These are phyloP conservation scores for Perithous albicinctus DNA, from an alignment of 2,888 invertebrate species.

Conservation along the genomic window DNA sequence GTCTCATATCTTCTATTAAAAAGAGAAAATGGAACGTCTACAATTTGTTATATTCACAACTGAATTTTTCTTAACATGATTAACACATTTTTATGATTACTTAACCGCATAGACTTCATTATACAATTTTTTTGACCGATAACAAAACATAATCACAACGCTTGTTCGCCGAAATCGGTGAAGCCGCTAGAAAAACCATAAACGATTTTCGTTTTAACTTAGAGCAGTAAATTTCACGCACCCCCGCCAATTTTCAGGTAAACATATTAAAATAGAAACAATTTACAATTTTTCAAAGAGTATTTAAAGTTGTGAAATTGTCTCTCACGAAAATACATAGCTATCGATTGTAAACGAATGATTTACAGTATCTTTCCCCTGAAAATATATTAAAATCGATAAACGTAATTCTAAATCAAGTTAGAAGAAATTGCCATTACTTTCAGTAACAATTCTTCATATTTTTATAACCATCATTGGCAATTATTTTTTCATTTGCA, in stretches of 20 bases:
- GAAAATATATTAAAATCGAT: no score
- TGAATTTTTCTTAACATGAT: no score
- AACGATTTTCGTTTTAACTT: not conserved
- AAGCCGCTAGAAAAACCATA: not conserved
- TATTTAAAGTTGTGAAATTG: not conserved
- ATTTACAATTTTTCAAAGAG: not conserved
- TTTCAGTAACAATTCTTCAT: not conserved
- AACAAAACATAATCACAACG: no score
- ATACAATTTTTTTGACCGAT: no score
- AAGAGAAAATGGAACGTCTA: no score
- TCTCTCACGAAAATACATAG: not conserved
- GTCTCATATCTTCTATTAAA: no score
- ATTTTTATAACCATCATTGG: not conserved
- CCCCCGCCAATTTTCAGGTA: not conserved
- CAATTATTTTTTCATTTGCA: not conserved
- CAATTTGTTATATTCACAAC: no score
- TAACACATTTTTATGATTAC: no score
- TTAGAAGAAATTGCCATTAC: not conserved
- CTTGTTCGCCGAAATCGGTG: no score
- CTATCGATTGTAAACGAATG: not conserved
- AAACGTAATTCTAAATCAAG: not conserved
- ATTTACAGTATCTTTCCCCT: not conserved
- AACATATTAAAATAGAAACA: not conserved
- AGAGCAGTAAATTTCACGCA: not conserved
- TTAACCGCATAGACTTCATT: no score